phyloP scores from a whole-genome alignment of 1,140 invertebrate species.

The Drosophila burlai region DNA sequence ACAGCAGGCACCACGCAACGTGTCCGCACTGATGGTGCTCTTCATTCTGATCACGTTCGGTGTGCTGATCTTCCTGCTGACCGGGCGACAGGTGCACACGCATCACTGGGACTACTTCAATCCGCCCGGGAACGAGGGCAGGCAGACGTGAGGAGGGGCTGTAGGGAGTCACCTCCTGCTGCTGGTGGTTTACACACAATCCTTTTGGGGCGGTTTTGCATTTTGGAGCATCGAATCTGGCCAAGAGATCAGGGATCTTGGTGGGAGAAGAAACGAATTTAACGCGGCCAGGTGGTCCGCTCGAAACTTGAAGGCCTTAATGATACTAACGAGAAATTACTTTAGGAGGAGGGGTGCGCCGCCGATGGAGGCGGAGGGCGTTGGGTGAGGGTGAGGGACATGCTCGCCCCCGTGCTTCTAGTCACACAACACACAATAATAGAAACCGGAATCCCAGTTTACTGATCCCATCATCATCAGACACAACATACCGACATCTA shows the following conservation, averaged over 20 bases:
- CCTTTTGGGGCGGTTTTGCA: conserved; percentile 66
- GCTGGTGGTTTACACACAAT: conserved; percentile 37
- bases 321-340: conserved; percentile 72
- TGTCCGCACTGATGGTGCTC: conserved; percentile 90
- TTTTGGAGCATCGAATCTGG: conserved; percentile 68
- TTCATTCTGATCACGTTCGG: conserved; percentile 91
- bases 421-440: conserved; percentile 58
- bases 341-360: conserved; percentile 59
- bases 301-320: conserved; percentile 81
- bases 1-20: conserved; percentile 85
- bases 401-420: conserved; percentile 52
- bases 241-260: conserved; percentile 22
- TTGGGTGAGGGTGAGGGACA: conserved; percentile 18
- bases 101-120: conserved; percentile 95
- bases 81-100: conserved; percentile 89
- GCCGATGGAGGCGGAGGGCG: conserved; percentile 30
- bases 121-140: conserved; percentile 87
- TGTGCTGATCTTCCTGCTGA: conserved; percentile 86
- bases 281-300: conserved; percentile 65
- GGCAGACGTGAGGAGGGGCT: conserved; percentile 69
- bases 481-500: conserved; percentile 41
- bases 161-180: conserved; percentile 9
- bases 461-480: conserved; percentile 45
- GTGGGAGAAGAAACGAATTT: conserved; percentile 70
- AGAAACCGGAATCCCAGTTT: conserved; percentile 65